phyloP scores from a whole-genome alignment of 2,797 vertebrate species.

The Xiphophorus birchmanni region DNA sequence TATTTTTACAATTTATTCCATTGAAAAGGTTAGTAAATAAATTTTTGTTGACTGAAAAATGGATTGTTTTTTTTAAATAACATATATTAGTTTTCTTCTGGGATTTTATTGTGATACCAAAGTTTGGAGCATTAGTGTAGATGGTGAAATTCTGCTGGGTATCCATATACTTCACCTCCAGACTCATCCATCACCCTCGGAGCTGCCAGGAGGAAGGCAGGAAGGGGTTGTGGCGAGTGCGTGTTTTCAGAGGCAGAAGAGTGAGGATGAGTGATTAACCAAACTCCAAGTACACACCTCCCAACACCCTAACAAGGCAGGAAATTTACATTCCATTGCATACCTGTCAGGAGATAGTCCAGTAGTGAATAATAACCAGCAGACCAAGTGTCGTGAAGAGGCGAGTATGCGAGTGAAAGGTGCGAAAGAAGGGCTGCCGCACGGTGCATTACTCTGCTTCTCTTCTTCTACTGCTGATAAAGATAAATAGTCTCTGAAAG shows the following conservation, averaged over 20 bases:
- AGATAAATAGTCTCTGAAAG: conserved; percentile 67
- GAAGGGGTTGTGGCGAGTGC: conserved; percentile 16
- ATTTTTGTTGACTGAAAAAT: background rate
- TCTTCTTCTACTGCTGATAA: conserved; percentile 63
- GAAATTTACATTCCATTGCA: conserved; percentile 77
- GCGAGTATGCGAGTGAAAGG: conserved; percentile 34
- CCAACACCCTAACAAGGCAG: conserved; percentile 74
- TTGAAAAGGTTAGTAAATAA: background rate
- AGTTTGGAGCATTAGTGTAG: background rate
- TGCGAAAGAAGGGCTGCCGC: conserved; percentile 38
- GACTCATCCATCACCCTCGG: conserved; percentile 72
- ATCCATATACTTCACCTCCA: conserved; percentile 53
- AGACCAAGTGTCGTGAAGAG: conserved; percentile 49
- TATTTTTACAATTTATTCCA: background rate
- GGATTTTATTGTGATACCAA: too few species aligned
- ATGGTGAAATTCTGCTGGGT: conserved; percentile 60
- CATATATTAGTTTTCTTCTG: background rate
- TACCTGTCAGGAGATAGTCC: conserved; percentile 75
- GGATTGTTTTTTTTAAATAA: background rate
- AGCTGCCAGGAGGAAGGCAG: conserved; percentile 29
- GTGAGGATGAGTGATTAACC: conserved; percentile 76
- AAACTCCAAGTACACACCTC: conserved; percentile 72
- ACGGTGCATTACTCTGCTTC: conserved; percentile 43
- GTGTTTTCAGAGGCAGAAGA: conserved; percentile 14
- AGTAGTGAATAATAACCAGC: conserved; percentile 71